phyloP scores from a whole-genome alignment of 2,797 vertebrate species.

The Carapus acus region DNA sequence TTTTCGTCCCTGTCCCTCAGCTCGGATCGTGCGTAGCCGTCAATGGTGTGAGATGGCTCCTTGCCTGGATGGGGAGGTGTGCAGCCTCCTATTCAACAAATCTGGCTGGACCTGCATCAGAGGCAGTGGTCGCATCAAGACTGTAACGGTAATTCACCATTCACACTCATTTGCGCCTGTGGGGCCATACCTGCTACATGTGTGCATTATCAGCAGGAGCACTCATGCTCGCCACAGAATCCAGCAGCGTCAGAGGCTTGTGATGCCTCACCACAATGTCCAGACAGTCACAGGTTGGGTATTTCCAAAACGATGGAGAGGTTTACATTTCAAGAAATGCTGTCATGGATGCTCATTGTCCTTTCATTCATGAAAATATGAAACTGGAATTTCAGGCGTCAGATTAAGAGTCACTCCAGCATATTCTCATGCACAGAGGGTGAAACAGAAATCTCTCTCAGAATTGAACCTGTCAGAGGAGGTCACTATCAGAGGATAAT shows the following conservation, averaged over 20 bases:
- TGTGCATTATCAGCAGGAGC: slow-evolving; percentile 12
- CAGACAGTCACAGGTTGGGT: too few relatives aligned
- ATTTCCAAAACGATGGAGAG: too few relatives aligned
- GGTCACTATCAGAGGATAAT: too few relatives aligned
- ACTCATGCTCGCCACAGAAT: neutral
- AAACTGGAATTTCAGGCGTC: too few relatives aligned
- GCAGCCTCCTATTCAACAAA: slow-evolving; percentile 79
- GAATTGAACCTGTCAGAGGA: too few relatives aligned
- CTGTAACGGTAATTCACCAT: slow-evolving; percentile 75
- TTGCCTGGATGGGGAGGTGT: slow-evolving; percentile 79
- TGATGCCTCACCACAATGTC: slow-evolving; percentile 10
- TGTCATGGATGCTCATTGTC: too few relatives aligned
- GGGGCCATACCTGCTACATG: slow-evolving; percentile 32
- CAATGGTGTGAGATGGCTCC: slow-evolving; percentile 86
- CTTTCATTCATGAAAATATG: too few relatives aligned
- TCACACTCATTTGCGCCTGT: slow-evolving; percentile 32
- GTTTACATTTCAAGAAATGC: too few relatives aligned
- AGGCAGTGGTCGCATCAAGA: slow-evolving; percentile 82
- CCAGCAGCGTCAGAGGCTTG: slow-evolving; percentile 9
- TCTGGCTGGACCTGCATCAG: slow-evolving; percentile 84
- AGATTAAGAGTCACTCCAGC: too few relatives aligned
- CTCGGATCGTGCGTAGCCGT: slow-evolving; percentile 76
- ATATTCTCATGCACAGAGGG: too few relatives aligned
- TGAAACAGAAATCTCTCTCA: too few relatives aligned
- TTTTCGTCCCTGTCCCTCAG: slow-evolving; percentile 50